These are phyloP conservation scores for Acanthochromis polyacanthus DNA, from an alignment of 2,113 vertebrate species.

Conservation along the genomic window DNA sequence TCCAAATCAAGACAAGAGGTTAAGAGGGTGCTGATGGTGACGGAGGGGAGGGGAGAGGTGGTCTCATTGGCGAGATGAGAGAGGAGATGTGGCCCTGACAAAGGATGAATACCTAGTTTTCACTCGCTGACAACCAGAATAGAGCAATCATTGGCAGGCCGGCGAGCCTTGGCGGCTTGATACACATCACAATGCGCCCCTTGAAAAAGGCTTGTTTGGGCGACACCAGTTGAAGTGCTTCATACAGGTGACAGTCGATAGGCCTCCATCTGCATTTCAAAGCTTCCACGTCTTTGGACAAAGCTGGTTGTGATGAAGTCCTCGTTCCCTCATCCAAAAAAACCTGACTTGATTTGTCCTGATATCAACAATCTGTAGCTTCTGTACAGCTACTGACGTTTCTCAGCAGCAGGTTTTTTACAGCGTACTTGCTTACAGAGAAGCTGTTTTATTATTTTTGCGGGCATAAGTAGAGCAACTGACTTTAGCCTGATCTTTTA, in stretches of 20 bases:
- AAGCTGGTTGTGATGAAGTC: constrained; percentile 28
- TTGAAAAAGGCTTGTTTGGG: constrained; percentile 71
- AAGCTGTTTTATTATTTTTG: too few species aligned
- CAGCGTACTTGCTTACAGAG: too few species aligned
- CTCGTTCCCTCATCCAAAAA: not conserved
- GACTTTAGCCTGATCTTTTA: too few species aligned
- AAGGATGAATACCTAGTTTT: constrained; percentile 80
- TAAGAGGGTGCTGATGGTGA: constrained; percentile 22
- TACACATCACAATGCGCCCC: constrained; percentile 71
- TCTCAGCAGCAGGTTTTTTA: too few species aligned
- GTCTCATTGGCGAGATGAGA: constrained; percentile 48
- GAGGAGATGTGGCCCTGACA: constrained; percentile 62
- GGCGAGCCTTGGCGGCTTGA: constrained; percentile 69
- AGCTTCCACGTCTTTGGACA: constrained; percentile 44
- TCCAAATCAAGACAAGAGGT: constrained; percentile 70
- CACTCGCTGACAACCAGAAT: constrained; percentile 77
- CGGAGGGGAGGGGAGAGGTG: not conserved
- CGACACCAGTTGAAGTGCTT: constrained; percentile 73
- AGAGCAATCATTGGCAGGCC: constrained; percentile 81
- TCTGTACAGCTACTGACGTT: not conserved
- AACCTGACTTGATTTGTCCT: not conserved
- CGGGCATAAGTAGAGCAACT: too few species aligned
- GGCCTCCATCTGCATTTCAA: constrained; percentile 83
- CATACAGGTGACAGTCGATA: constrained; percentile 82
- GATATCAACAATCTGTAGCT: not conserved